These are phyloP conservation scores for roundworm (Caenorhabditis elegans) DNA, from an alignment of 1,140 invertebrate species.

Conservation along the genomic window WBcel235 BX284604.4:4460501-4461000, in stretches of 20 bases:
- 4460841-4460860: too few species aligned
- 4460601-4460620: background rate
- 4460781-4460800: constrained; percentile 47
- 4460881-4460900: constrained; percentile 45
- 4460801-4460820: constrained; percentile 45
- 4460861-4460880: too few species aligned
- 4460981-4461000: constrained; percentile 41
- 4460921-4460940: constrained; percentile 45
- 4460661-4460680: constrained; percentile 45
- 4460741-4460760: constrained; percentile 43
- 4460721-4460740: constrained; percentile 47
- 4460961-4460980: constrained; percentile 36
- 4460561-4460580: too few species aligned
- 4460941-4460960: constrained; percentile 41
- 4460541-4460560: too few species aligned
- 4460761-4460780: constrained; percentile 35
- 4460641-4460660: constrained; percentile 49
- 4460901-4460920: constrained; percentile 47
- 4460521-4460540: too few species aligned
- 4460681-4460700: constrained; percentile 31
- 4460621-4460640: constrained; percentile 44
- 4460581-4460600: background rate
- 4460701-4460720: constrained; percentile 36
- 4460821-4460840: constrained; percentile 28
- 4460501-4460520: too few species aligned